phyloP scores from a whole-genome alignment of 1,140 invertebrate species.

The Solenopsis invicta region DNA sequence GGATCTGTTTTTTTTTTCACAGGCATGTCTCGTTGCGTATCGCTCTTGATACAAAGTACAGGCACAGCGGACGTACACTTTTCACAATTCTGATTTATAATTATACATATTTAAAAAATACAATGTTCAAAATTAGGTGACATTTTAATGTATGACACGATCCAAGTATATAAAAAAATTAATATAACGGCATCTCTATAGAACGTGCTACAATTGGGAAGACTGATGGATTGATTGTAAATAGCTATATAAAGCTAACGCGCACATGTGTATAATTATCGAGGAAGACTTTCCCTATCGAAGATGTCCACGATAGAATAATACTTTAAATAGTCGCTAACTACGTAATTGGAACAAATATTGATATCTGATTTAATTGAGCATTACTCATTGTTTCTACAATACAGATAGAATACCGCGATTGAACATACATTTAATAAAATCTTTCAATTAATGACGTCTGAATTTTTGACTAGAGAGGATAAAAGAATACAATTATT shows the following conservation, averaged over 20 bases:
- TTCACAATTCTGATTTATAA: constrained; percentile 1
- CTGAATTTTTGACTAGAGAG: constrained; percentile 12
- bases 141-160: background rate
- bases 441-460: constrained; percentile 18
- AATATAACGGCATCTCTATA: background rate
- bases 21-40: background rate
- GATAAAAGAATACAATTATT: constrained; percentile 25
- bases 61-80: background rate
- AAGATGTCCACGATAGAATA: background rate
- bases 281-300: background rate
- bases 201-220: background rate
- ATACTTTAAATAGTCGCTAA: background rate
- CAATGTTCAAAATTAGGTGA: constrained; percentile 4
- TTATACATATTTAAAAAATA: background rate
- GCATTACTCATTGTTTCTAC: background rate
- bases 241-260: background rate
- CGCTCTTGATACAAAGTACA: background rate
- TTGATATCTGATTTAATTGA: constrained; percentile 25
- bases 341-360: constrained; percentile 12
- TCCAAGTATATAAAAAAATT: background rate
- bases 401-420: background rate
- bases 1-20: background rate
- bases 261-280: background rate
- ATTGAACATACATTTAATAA: background rate
- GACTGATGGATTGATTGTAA: background rate